Evolutionary conservation across 2,888 invertebrate genomes (phyloP).

Genomic region (Volucella inflata): DNA sequence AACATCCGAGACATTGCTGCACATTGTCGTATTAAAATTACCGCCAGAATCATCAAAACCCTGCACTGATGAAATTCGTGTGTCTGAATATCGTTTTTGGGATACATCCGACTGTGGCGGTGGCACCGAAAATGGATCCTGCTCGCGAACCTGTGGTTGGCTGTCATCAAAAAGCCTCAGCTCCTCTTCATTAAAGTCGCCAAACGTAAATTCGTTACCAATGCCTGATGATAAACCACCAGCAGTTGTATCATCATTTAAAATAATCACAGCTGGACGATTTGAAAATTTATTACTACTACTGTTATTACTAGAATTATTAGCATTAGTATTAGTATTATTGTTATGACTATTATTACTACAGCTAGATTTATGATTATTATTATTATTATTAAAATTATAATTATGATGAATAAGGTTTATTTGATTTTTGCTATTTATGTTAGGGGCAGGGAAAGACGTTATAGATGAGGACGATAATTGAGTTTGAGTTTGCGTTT

Average conservation of each 20-base stretch:
- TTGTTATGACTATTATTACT: constrained; percentile 72
- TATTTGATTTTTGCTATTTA: constrained; percentile 69
- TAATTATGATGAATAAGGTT: constrained; percentile 68
- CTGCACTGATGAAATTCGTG: constrained; percentile 46
- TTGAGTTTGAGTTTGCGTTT: constrained; percentile 25
- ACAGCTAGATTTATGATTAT: constrained; percentile 65
- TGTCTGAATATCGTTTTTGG: constrained; percentile 67
- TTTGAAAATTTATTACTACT: constrained; percentile 75
- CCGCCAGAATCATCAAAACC: constrained; percentile 80
- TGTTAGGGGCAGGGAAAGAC: constrained; percentile 53
- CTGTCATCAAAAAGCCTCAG: constrained; percentile 80
- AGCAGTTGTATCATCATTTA: constrained; percentile 85
- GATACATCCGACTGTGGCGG: constrained; percentile 43
- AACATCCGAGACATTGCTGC: constrained; percentile 77
- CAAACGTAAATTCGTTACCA: constrained; percentile 90
- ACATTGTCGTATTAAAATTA: constrained; percentile 71
- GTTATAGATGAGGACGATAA: constrained; percentile 45
- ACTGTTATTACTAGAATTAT: constrained; percentile 59
- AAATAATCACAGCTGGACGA: constrained; percentile 89
- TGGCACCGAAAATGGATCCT: constrained; percentile 1
- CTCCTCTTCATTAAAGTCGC: constrained; percentile 83
- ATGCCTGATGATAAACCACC: constrained; percentile 83
- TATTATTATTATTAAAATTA: constrained; percentile 69
- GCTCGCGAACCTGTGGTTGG: constrained; percentile 49
- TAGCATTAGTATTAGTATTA: constrained; percentile 50